These are phyloP conservation scores for Tetramorium simillimum DNA, from an alignment of 1,140 invertebrate genomes.

Conservation along the genomic window DNA sequence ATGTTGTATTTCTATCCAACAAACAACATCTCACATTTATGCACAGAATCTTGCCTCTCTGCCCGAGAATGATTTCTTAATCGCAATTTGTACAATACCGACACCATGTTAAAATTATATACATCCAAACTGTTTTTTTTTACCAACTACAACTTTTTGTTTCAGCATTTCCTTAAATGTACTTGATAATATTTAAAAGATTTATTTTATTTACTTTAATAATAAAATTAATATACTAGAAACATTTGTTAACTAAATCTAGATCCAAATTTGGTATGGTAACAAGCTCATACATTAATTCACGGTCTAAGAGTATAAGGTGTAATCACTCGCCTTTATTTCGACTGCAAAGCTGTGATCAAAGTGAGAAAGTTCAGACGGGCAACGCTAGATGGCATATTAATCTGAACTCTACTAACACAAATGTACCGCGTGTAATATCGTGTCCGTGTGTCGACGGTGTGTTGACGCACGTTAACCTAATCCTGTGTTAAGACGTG, in stretches of 20 bases:
- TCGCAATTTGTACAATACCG: background rate
- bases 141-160: background rate
- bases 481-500: no score
- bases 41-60: background rate
- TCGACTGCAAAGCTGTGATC: no score
- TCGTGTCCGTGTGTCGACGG: no score
- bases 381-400: no score
- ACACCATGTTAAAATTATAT: conserved; percentile 41
- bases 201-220: conserved; percentile 85
- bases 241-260: conserved; percentile 90
- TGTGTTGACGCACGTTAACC: no score
- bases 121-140: background rate
- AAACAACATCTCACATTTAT: background rate
- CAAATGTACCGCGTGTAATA: no score
- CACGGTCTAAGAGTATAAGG: no score
- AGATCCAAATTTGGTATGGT: conserved; percentile 92
- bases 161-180: background rate
- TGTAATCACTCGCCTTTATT: no score
- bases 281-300: conserved; percentile 92
- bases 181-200: background rate
- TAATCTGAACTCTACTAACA: no score
- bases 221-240: conserved; percentile 85
- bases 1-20: background rate
- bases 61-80: background rate
- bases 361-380: no score